phyloP scores from a whole-genome alignment of 2,113 vertebrate genomes.

The Cyrtonyx montezumae region DNA sequence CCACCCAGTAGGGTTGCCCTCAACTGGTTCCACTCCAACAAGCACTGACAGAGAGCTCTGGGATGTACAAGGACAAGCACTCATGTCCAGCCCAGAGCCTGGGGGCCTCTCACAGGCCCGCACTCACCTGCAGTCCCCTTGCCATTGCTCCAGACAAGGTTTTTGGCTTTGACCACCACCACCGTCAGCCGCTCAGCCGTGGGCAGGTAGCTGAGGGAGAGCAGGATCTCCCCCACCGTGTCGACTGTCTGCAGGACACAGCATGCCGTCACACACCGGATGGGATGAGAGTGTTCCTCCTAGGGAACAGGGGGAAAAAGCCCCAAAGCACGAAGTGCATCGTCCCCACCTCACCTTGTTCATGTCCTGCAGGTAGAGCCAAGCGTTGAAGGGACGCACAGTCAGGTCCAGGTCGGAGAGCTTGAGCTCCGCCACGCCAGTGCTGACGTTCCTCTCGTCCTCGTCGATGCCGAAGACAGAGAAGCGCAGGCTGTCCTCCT shows the following conservation, averaged over 20 bases:
- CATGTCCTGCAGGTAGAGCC: constrained; percentile 96
- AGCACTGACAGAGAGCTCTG: rapidly evolving
- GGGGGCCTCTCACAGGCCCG: rapidly evolving
- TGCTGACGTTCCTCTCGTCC: constrained; percentile 89
- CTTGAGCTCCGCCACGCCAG: constrained; percentile 91
- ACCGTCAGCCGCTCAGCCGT: constrained; percentile 96
- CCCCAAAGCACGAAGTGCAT: background rate
- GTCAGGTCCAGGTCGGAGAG: constrained; percentile 91
- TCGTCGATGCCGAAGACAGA: constrained; percentile 89
- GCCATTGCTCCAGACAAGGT: constrained; percentile 90
- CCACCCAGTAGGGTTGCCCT: rapidly evolving
- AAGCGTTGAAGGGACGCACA: constrained; percentile 89
- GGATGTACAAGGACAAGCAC: rapidly evolving
- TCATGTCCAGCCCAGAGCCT: background rate
- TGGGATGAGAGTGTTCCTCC: background rate
- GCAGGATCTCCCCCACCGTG: constrained; percentile 92
- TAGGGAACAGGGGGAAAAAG: background rate
- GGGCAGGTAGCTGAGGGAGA: constrained; percentile 96
- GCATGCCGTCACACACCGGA: rapidly evolving
- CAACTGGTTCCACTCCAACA: rapidly evolving
- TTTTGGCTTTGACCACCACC: constrained; percentile 97
- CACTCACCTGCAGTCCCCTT: constrained; percentile 89
- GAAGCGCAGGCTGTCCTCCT: constrained; percentile 91
- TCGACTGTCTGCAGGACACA: constrained; percentile 82
- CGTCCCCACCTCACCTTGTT: constrained; percentile 82